Conservation (phyloP, 1,140 invertebrate species). For the Uloborus diversus region DNA sequence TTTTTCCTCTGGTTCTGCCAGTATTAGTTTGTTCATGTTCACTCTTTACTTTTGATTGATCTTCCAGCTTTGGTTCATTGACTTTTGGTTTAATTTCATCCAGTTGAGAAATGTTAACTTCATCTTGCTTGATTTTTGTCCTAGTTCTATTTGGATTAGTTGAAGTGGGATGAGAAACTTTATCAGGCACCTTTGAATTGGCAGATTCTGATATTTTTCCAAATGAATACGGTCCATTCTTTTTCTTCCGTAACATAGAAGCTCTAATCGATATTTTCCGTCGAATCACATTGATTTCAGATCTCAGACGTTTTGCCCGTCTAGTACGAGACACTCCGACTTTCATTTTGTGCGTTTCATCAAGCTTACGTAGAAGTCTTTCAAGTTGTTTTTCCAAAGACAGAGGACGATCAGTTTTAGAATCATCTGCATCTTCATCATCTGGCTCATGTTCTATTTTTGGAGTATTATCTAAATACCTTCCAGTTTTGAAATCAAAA, state of each 20-base stretch:
- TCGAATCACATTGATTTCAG: conserved; percentile 26
- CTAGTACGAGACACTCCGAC: conserved; percentile 53
- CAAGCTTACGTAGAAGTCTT: conserved; percentile 65
- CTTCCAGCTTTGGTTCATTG: background rate
- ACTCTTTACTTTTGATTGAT: conserved; percentile 20
- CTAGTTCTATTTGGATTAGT: background rate
- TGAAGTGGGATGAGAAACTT: no score
- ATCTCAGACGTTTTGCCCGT: conserved; percentile 31
- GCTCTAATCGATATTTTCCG: conserved; percentile 40
- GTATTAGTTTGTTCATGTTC: background rate
- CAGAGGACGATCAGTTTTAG: conserved; percentile 56
- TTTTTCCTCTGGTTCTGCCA: background rate
- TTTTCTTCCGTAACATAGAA: conserved; percentile 19
- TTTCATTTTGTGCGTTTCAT: conserved; percentile 57
- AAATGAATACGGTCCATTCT: background rate
- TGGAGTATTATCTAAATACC: conserved; percentile 8
- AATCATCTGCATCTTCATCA: background rate
- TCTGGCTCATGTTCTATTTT: background rate
- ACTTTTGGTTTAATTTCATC: conserved; percentile 8
- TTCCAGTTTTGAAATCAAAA: conserved; percentile 51
- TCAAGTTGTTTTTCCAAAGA: conserved; percentile 65
- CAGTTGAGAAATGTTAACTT: conserved; percentile 1
- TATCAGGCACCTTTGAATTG: no score
- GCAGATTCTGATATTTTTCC: no score
- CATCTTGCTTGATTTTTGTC: conserved; percentile 33